phyloP scores from a whole-genome alignment of 2,113 vertebrate genomes.

The Corythoichthys intestinalis region DNA sequence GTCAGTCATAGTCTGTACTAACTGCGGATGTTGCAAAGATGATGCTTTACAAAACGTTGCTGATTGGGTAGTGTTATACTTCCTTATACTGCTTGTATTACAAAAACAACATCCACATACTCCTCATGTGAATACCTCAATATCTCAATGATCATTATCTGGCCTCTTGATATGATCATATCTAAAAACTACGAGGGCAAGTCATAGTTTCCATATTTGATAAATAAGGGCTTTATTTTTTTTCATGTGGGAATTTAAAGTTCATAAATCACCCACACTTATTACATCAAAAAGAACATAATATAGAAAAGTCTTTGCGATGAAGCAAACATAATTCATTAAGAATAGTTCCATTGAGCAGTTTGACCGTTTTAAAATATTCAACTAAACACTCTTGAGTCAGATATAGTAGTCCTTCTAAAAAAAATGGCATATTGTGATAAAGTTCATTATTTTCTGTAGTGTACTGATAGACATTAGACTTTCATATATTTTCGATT shows the following conservation, averaged over 20 bases:
- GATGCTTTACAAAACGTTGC: background rate
- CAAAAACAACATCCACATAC: background rate
- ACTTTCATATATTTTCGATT: too few relatives aligned
- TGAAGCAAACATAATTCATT: background rate
- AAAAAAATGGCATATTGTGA: too few relatives aligned
- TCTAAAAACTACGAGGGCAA: background rate
- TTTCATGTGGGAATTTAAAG: background rate
- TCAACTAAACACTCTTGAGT: background rate
- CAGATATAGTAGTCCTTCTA: background rate
- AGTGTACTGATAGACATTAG: too few relatives aligned
- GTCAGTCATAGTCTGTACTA: background rate
- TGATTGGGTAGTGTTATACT: background rate
- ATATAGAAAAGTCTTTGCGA: background rate
- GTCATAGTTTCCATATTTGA: background rate
- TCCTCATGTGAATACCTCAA: background rate
- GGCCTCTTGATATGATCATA: background rate
- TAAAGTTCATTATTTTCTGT: too few relatives aligned
- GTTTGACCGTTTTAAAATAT: background rate
- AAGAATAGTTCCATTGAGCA: background rate
- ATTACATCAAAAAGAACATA: background rate
- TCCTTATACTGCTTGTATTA: background rate
- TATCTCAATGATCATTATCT: background rate
- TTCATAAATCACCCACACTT: background rate
- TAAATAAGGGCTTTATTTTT: background rate
- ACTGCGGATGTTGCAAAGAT: conserved; percentile 4